A percentile compares a stretch with the other conserved stretches of the same genome.
phyloP scores from a whole-genome alignment of 2,888 invertebrate genomes.

The Drosophila diplacantha region DNA sequence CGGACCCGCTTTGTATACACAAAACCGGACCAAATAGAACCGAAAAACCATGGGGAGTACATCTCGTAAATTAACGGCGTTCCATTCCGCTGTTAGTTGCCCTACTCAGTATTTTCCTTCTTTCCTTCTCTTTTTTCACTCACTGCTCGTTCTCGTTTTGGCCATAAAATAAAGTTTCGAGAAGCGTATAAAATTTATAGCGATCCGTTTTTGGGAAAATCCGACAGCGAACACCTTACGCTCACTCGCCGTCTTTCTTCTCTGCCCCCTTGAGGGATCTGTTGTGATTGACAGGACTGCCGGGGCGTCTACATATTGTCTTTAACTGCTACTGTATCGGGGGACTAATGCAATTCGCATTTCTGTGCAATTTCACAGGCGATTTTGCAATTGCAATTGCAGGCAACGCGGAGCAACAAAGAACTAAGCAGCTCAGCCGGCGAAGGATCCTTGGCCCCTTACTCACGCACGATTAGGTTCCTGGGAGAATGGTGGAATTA shows the following conservation, averaged over 20 bases:
- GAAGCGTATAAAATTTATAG: constrained; percentile 71
- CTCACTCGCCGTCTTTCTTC: constrained; percentile 11
- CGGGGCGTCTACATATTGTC: constrained; percentile 44
- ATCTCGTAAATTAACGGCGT: constrained; percentile 73
- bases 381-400: constrained; percentile 60
- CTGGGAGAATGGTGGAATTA: constrained; percentile 48
- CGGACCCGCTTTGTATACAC: constrained; percentile 51
- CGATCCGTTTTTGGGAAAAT: constrained; percentile 56
- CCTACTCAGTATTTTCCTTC: constrained; percentile 9
- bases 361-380: constrained; percentile 68
- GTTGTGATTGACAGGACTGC: constrained; percentile 70
- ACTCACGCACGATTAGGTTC: constrained; percentile 59
- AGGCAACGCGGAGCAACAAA: constrained; percentile 50
- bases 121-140: not conserved
- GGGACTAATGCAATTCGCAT: constrained; percentile 67
- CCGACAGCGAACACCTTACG: constrained; percentile 68
- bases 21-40: constrained; percentile 37
- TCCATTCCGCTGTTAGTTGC: constrained; percentile 35
- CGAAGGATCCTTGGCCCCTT: constrained; percentile 36
- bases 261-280: constrained; percentile 8
- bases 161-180: constrained; percentile 70
- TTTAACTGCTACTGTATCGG: constrained; percentile 23
- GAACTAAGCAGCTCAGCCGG: constrained; percentile 61
- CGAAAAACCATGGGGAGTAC: constrained; percentile 64
- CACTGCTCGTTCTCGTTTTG: constrained; percentile 25